These are phyloP conservation scores for Cnemophilus loriae DNA, from an alignment of 2,113 vertebrate genomes.

Conservation along the genomic window DNA sequence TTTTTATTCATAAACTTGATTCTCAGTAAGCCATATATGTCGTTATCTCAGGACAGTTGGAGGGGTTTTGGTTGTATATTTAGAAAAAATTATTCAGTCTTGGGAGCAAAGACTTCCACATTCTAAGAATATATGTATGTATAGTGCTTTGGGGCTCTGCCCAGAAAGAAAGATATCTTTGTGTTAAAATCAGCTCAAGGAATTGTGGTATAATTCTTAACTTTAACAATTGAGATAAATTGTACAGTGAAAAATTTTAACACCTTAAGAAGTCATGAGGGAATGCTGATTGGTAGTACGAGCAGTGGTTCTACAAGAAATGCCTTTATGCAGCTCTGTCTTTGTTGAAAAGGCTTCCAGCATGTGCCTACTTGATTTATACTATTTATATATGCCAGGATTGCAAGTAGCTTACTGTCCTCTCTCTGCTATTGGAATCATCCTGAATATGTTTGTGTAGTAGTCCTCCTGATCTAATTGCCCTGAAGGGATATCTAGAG, in stretches of 20 bases:
- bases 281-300: neutral
- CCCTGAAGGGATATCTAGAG: neutral
- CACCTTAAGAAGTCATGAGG: neutral
- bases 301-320: neutral
- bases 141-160: neutral
- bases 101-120: neutral
- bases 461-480: neutral
- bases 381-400: neutral
- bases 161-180: neutral
- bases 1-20: constrained; percentile 25
- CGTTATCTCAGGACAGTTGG: neutral
- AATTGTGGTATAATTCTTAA: neutral
- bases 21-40: neutral
- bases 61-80: neutral
- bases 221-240: neutral
- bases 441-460: neutral
- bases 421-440: neutral
- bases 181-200: neutral
- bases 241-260: neutral
- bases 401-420: neutral
- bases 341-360: neutral
- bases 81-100: neutral
- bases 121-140: neutral
- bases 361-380: neutral
- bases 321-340: neutral